phyloP scores from a whole-genome alignment of 2,888 invertebrate species.

The Brenthis daphne region DNA sequence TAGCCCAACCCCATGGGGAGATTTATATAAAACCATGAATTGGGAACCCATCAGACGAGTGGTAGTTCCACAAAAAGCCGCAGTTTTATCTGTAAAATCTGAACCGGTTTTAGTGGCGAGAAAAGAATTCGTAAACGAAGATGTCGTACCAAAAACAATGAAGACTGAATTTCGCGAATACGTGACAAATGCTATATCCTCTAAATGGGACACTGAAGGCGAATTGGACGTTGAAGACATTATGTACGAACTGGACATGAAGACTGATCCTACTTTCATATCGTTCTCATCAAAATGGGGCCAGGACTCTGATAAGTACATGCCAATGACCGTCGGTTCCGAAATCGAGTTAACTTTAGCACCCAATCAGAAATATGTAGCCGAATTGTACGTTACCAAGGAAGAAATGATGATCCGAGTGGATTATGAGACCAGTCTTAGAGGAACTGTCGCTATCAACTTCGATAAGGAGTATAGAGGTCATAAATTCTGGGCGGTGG shows the following conservation, averaged over 20 bases:
- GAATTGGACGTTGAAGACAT: conserved; percentile 41
- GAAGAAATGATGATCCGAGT: conserved; percentile 47
- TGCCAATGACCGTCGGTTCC: conserved; percentile 41
- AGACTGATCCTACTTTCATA: conserved; percentile 27
- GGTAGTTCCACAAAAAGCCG: conserved; percentile 45
- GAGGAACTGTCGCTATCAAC: conserved; percentile 48
- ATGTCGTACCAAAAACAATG: conserved; percentile 41
- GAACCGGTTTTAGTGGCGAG: conserved; percentile 42
- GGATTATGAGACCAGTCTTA: conserved; percentile 48
- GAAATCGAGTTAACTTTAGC: conserved; percentile 43
- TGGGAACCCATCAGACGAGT: conserved; percentile 53
- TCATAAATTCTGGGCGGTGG: conserved; percentile 54
- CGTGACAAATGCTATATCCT: conserved; percentile 45
- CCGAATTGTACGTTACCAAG: conserved; percentile 46
- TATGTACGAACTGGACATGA: conserved; percentile 21
- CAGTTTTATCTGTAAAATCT: conserved; percentile 40
- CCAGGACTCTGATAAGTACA: conserved; percentile 32
- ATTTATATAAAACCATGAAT: conserved; percentile 49
- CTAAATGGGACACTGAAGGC: conserved; percentile 45
- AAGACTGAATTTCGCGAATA: conserved; percentile 44
- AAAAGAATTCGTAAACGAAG: conserved; percentile 45
- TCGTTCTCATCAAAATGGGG: conserved; percentile 44
- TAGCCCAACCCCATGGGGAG: conserved; percentile 58
- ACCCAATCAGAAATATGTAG: conserved; percentile 46
- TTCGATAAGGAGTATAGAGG: conserved; percentile 44